Conservation (phyloP, 2,888 invertebrate genomes). For the Parnassius orleans region DNA sequence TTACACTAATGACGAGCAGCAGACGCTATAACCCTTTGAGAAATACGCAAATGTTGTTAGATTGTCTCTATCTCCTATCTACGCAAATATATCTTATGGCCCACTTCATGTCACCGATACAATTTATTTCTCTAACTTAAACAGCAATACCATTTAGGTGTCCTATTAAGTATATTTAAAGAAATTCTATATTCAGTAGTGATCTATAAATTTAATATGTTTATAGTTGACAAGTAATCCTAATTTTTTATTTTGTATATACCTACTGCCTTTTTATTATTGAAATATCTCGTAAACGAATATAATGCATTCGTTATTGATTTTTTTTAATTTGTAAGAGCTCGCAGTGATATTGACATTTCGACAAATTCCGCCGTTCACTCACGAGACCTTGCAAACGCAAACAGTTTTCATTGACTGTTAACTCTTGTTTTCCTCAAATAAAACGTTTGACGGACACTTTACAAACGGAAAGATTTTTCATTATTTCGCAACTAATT, state of each 20-base stretch:
- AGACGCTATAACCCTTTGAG: slow-evolving; percentile 45
- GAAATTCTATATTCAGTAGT: too few relatives aligned
- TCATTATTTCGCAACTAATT: slow-evolving; percentile 3
- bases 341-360: slow-evolving; percentile 42
- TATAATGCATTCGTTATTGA: slow-evolving; percentile 33
- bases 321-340: slow-evolving; percentile 31
- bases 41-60: slow-evolving; percentile 49
- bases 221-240: too few relatives aligned
- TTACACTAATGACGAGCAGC: slow-evolving; percentile 44
- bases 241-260: neutral
- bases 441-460: slow-evolving; percentile 17
- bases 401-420: slow-evolving; percentile 39
- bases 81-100: slow-evolving; percentile 48
- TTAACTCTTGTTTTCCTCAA: slow-evolving; percentile 27
- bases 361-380: slow-evolving; percentile 43
- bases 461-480: slow-evolving; percentile 3
- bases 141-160: too few relatives aligned
- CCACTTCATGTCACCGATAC: slow-evolving; percentile 48
- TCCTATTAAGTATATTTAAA: too few relatives aligned
- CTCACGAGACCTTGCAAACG: slow-evolving; percentile 43
- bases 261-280: neutral
- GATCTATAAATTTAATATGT: too few relatives aligned
- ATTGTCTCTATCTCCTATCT: slow-evolving; percentile 51
- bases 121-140: slow-evolving; percentile 35
- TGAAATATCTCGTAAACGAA: slow-evolving; percentile 5